Evolutionary conservation across 2,888 invertebrate genomes (phyloP), one percentile per base, ranked within the genome.

Genomic region (Lacanobia wlatinum): DNA sequence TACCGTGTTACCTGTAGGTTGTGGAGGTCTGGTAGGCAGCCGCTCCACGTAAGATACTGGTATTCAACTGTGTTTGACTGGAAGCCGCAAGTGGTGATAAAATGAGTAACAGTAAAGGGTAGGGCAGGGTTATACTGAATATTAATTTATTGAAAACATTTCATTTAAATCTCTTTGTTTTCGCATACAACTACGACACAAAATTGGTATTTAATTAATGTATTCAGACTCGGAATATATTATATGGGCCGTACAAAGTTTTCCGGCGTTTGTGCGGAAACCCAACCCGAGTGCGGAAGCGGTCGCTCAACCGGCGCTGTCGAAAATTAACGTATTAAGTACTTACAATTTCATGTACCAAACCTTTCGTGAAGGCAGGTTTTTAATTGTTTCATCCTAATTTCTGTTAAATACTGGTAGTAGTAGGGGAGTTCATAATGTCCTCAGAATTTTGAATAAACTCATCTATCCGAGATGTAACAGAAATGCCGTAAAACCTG

Each of bases 241-340:
- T 40, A 53, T 52, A 68, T 2, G 55, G 60, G 46, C 18, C 50
- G 55, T 46, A 40, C 23, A 46, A 79, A 68, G n/a, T 64, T 64
- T 79, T 78, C 68, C 74, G 67, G 59, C 4, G 34, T 18, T 50
- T 40, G 14, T 73, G 18, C 62, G 62, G 79, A 79, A 68, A 67
- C 59, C 48, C 67, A 48, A 23, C 2, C 55, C 7, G 52, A 52
- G 4, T 23, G 9, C 68, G 74, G 63, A 80, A 68, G 34, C 60
- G 23, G 48, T 53, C 16, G 10, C 18, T 48, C 38, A 43, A 53
- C 63, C 56, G 55, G 59, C n/a, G 46, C 38, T 53, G 48, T 38
- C 55, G 63, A 78, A 79, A 66, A 72, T 77, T 66, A 53, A 61
- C 50, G 40, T 55, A 55, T 63, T 21, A 46, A 23, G 55, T 46